Conservation (phyloP, 35 echinoderm and acorn worm species). For the Lytechinus variegatus region DNA sequence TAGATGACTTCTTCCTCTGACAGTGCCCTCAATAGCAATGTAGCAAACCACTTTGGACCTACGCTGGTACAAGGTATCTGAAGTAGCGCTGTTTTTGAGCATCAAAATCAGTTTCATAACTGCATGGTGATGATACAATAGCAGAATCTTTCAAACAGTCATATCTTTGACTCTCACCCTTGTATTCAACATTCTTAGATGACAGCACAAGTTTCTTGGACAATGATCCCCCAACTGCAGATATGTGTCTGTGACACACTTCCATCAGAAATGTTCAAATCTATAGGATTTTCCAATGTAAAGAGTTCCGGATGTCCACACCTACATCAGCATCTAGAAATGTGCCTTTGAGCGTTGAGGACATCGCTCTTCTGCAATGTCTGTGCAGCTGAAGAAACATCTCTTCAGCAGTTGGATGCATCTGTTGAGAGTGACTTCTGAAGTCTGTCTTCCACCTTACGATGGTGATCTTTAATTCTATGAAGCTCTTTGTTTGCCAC, state of each 20-base stretch:
- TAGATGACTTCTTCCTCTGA: background rate
- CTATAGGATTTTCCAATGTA: background rate
- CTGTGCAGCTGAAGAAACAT: background rate
- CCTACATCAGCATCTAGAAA: background rate
- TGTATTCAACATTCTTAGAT: background rate
- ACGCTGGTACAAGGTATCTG: background rate
- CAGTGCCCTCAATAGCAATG: background rate
- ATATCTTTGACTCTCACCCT: background rate
- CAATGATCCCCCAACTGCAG: background rate
- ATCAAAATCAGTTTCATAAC: background rate
- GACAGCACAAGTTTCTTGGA: background rate
- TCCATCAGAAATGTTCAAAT: background rate
- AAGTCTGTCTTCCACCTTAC: background rate
- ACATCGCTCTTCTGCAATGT: background rate
- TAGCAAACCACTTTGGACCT: background rate
- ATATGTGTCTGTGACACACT: background rate
- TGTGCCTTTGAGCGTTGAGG: background rate
- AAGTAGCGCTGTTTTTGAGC: background rate
- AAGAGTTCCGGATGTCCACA: background rate
- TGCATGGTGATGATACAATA: background rate
- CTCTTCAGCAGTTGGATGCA: constrained; percentile 35
- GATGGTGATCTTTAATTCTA: constrained; percentile 25
- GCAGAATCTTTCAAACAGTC: background rate
- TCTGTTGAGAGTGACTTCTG: constrained; percentile 47
- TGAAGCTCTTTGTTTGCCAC: constrained; percentile 75